These are phyloP conservation scores for Decapterus maruadsi DNA, from an alignment of 2,797 vertebrate species.

Conservation along the genomic window DNA sequence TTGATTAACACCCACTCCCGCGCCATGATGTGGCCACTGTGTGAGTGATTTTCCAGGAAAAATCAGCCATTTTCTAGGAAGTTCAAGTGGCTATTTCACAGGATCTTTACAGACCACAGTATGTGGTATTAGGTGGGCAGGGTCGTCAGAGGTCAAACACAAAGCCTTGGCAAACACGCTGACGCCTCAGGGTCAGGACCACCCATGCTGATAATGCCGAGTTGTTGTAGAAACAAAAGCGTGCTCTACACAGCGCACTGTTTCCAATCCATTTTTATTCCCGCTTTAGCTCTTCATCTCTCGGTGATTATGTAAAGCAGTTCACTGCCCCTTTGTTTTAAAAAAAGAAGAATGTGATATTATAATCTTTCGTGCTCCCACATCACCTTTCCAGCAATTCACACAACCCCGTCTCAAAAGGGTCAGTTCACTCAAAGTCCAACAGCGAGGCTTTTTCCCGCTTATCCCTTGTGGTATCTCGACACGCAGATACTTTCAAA, in stretches of 20 bases:
- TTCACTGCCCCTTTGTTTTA: background rate
- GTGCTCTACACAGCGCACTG: background rate
- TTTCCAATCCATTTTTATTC: background rate
- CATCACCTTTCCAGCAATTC: background rate
- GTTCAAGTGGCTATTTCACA: slow-evolving; percentile 11
- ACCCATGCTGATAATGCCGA: slow-evolving; percentile 20
- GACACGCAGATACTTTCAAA: background rate
- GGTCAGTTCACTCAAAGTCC: slow-evolving; percentile 22
- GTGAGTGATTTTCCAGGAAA: background rate
- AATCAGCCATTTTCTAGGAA: background rate
- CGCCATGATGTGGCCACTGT: background rate
- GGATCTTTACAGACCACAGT: background rate
- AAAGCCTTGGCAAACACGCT: slow-evolving; percentile 12
- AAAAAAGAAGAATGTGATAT: background rate
- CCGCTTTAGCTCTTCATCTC: background rate
- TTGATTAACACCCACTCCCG: background rate
- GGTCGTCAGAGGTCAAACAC: slow-evolving; percentile 15
- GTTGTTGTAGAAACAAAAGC: background rate
- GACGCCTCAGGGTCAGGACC: slow-evolving; percentile 37
- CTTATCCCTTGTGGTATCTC: background rate
- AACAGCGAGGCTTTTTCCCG: background rate
- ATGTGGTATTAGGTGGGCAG: slow-evolving; percentile 9
- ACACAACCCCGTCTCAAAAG: slow-evolving; percentile 20
- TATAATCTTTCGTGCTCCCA: background rate
- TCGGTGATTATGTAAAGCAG: background rate